Base-by-base conservation (phyloP, 2,888 invertebrate species). In the Apamea monoglypha region DNA sequence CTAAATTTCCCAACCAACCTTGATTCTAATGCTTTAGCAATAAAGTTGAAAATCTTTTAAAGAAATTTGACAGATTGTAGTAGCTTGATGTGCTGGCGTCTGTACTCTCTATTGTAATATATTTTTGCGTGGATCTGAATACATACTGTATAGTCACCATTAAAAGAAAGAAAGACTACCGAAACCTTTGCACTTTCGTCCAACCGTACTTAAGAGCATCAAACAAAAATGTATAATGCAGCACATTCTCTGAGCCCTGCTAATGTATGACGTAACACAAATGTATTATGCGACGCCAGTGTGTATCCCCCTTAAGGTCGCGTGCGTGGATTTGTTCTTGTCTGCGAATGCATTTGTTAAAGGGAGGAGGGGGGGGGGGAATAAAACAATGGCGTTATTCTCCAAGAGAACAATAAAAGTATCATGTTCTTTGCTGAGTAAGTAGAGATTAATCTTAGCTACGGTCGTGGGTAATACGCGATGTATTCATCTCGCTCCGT, bases 261-360 rank as follows among this genome's bases (percentile, higher is more conserved):
- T 74, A 81, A 85, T 76, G 82, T 74, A 69, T 77, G 71, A 86
- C 76, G 59, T 47, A 50, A 67, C 56, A 76, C 85, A 63, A 74
- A 80, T 50, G 63, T 77, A 71, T 73, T 74, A 76, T 78, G 32
- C 50, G 66, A 56, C 66, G 36, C 66, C 79, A 80, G 64, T 81
- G 78, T 82, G 40, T 56, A 72, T 40, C 63, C 47, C 70, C 21
- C 78, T 81, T 87, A 76, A 85, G 76, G 78, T 82, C 76, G 83
- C 74, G 67, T 83, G 83, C 87, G 87, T 89, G 66, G 80, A 87
- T 83, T 85, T 88, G 78, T 85, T 85, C 82, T 85, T 83, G 80
- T 85, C 87, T 82, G 76, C 69, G 85, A 87, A 88, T 88, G 88
- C 89, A 88, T 88, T 88, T 89, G 83, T 82, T 80, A 85, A 68